These are phyloP conservation scores for Elgaria multicarinata DNA, from an alignment of 2,113 vertebrate species.

Conservation along the genomic window DNA sequence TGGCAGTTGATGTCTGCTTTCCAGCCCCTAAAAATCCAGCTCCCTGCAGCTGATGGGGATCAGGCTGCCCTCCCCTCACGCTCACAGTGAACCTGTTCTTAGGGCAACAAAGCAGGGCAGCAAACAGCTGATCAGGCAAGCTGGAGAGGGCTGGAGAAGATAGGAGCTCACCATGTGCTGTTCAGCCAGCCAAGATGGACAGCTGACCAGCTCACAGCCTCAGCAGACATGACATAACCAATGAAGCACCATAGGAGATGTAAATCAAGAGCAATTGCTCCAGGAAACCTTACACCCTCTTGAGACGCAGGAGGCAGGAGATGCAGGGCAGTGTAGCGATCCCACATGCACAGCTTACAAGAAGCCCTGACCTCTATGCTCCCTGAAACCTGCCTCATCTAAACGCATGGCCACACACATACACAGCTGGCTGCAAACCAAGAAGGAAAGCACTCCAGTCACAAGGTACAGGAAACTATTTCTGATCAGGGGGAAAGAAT, in stretches of 20 bases:
- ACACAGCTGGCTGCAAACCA: constrained; percentile 43
- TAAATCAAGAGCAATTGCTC: constrained; percentile 74
- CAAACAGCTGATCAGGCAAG: constrained; percentile 66
- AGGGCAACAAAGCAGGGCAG: constrained; percentile 55
- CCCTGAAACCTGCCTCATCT: constrained; percentile 42
- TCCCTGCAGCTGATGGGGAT: constrained; percentile 28
- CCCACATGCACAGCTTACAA: constrained; percentile 65
- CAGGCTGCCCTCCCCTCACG: constrained; percentile 36
- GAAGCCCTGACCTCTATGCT: constrained; percentile 64
- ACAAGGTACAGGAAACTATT: constrained; percentile 77
- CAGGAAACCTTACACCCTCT: constrained; percentile 63
- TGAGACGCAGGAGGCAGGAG: constrained; percentile 52
- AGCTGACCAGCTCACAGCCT: constrained; percentile 64
- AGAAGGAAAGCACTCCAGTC: constrained; percentile 59
- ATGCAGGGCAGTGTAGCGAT: constrained; percentile 47
- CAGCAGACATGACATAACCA: constrained; percentile 73
- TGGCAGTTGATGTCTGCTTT: neutral
- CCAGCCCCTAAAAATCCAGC: neutral
- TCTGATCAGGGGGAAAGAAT: constrained; percentile 73
- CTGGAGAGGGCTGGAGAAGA: constrained; percentile 62
- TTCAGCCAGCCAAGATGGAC: constrained; percentile 69
- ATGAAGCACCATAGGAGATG: constrained; percentile 63
- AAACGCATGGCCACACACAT: constrained; percentile 22
- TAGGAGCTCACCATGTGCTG: constrained; percentile 67
- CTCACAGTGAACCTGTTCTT: constrained; percentile 46